Conservation (phyloP, 1,140 invertebrate genomes). For the Pogonus chalceus region DNA sequence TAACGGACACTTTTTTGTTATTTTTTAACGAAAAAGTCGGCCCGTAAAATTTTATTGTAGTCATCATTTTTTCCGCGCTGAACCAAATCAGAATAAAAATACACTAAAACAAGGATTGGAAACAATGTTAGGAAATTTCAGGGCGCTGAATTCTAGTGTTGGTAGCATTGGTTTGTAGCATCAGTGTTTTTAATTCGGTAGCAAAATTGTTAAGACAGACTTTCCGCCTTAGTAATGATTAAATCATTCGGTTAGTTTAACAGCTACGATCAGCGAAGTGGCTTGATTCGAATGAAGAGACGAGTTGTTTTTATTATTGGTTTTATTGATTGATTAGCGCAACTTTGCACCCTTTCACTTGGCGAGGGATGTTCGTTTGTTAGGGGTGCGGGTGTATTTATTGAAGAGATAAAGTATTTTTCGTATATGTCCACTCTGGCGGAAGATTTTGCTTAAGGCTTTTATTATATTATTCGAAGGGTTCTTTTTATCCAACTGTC, state of each 20-base stretch:
- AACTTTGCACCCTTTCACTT: constrained; percentile 7
- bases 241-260: constrained; percentile 27
- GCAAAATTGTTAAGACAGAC: constrained; percentile 23
- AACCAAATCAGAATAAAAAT: too few species aligned
- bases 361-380: neutral
- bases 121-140: neutral
- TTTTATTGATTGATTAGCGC: constrained; percentile 27
- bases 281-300: neutral
- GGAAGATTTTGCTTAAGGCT: too few species aligned
- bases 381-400: too few species aligned
- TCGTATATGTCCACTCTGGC: too few species aligned
- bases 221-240: constrained; percentile 22
- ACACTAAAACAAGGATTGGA: too few species aligned
- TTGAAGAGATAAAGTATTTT: too few species aligned
- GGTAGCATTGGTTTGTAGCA: neutral
- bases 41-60: constrained; percentile 4
- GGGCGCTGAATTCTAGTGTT: neutral
- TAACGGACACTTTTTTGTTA: neutral
- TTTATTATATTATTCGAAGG: too few species aligned
- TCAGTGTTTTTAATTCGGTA: constrained; percentile 22
- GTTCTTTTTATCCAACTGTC: too few species aligned
- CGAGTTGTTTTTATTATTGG: constrained; percentile 17
- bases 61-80: constrained; percentile 6
- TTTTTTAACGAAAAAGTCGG: neutral
- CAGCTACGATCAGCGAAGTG: constrained; percentile 3